A percentile compares a stretch with the other conserved stretches of the same genome.
Conservation (phyloP, 2,113 vertebrate species). For the Athene noctua region DNA sequence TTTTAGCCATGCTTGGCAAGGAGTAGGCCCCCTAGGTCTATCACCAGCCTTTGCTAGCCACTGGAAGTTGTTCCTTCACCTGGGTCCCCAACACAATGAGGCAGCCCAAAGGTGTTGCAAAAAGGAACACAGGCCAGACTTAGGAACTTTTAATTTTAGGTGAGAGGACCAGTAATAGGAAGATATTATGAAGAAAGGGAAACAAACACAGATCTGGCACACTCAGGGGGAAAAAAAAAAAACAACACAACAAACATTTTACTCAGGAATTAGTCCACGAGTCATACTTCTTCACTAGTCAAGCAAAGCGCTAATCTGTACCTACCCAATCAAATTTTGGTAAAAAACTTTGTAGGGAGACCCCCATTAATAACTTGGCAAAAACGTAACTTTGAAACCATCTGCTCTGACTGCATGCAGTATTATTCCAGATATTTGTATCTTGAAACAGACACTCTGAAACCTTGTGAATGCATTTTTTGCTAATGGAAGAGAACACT, state of each 20-base stretch:
- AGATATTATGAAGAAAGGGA: not conserved
- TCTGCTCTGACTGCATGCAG: not conserved
- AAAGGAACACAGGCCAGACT: not conserved
- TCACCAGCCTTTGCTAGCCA: not conserved
- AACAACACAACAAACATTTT: not conserved
- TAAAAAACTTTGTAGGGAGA: not conserved
- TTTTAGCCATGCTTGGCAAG: not conserved
- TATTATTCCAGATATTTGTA: not conserved
- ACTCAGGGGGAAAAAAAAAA: too few species aligned
- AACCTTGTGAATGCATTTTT: not conserved
- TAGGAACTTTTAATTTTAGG: not conserved
- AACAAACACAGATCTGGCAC: not conserved
- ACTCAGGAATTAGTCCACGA: not conserved
- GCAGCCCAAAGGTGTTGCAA: not conserved
- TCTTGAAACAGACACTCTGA: not conserved
- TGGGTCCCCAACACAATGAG: not conserved
- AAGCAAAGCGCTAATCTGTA: not conserved
- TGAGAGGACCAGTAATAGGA: not conserved
- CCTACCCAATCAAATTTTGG: not conserved
- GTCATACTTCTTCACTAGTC: not conserved
- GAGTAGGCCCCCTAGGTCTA: rapidly evolving
- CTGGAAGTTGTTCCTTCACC: not conserved
- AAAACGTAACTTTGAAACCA: not conserved
- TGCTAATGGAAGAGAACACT: not conserved
- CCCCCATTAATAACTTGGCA: not conserved